Percentiles rank a stretch among this genome's conserved stretches.
Evolutionary conservation across 2,113 vertebrate species (phyloP).

Genomic region (Albula goreensis): DNA sequence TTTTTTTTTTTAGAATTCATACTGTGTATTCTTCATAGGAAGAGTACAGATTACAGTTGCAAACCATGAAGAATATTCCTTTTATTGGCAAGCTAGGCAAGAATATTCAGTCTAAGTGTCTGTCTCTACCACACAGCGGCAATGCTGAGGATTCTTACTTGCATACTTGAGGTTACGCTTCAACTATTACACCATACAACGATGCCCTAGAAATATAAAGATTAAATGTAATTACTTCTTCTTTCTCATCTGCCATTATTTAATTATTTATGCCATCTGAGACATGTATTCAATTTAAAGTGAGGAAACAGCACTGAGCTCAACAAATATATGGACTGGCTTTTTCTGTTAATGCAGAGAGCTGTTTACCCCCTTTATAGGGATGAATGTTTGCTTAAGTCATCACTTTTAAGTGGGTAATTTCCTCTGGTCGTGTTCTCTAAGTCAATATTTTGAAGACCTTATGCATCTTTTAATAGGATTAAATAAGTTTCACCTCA

Average conservation of each 20-base stretch:
- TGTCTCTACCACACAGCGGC: no score
- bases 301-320: slow-evolving; percentile 9
- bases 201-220: not conserved
- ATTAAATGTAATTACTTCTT: not conserved
- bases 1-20: not conserved
- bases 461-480: slow-evolving; percentile 41
- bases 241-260: slow-evolving; percentile 3
- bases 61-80: not conserved
- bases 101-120: not conserved
- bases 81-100: not conserved
- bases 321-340: slow-evolving; percentile 9
- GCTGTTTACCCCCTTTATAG: slow-evolving; percentile 44
- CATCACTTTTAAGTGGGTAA: slow-evolving; percentile 40
- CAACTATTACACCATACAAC: not conserved
- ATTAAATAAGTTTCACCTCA: slow-evolving; percentile 40
- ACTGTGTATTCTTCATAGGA: not conserved
- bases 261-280: slow-evolving; percentile 30
- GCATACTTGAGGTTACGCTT: not conserved
- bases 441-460: slow-evolving; percentile 45
- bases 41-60: not conserved
- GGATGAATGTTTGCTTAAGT: slow-evolving; percentile 48
- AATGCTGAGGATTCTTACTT: not conserved
- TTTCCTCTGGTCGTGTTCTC: slow-evolving; percentile 38
- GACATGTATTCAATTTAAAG: slow-evolving; percentile 22
- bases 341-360: slow-evolving; percentile 20